A percentile compares a stretch with the other conserved stretches of the same genome.
Conservation (phyloP, 2,797 vertebrate species). For the Galago senegalensis region DNA sequence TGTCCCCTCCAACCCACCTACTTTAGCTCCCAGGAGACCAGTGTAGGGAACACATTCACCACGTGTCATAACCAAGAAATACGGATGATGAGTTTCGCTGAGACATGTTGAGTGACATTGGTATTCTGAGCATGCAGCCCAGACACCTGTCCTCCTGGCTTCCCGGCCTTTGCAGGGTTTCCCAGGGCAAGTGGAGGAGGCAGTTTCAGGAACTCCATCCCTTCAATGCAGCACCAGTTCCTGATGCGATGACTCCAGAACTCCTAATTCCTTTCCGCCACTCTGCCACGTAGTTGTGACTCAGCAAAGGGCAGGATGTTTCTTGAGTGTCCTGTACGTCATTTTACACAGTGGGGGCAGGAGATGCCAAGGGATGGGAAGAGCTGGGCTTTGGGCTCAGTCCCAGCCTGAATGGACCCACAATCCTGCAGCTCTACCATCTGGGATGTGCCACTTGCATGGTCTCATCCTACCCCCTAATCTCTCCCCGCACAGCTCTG, state of each 20-base stretch:
- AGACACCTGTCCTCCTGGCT: constrained; percentile 46
- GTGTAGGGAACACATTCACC: not conserved
- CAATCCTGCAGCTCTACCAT: not conserved
- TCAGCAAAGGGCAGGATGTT: not conserved
- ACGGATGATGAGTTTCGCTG: not conserved
- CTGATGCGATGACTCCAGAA: fast-evolving
- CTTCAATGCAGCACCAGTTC: fast-evolving
- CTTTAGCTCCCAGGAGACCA: not conserved
- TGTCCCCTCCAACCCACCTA: not conserved
- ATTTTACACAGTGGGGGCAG: fast-evolving
- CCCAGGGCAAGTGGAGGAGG: not conserved
- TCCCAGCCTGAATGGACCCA: fast-evolving
- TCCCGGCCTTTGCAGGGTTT: not conserved
- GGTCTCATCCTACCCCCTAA: fast-evolving
- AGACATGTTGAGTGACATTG: constrained; percentile 54
- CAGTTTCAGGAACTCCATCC: not conserved
- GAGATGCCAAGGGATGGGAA: fast-evolving
- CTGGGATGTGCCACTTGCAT: fast-evolving
- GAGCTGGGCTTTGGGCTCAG: not conserved
- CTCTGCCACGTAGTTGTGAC: fast-evolving
- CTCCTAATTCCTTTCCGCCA: not conserved
- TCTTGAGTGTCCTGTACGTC: not conserved
- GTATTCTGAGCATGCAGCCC: constrained; percentile 63
- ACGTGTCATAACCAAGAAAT: not conserved
- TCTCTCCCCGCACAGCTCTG: fast-evolving